Conservation (phyloP, 2,888 invertebrate species). For the Chesias legatella region DNA sequence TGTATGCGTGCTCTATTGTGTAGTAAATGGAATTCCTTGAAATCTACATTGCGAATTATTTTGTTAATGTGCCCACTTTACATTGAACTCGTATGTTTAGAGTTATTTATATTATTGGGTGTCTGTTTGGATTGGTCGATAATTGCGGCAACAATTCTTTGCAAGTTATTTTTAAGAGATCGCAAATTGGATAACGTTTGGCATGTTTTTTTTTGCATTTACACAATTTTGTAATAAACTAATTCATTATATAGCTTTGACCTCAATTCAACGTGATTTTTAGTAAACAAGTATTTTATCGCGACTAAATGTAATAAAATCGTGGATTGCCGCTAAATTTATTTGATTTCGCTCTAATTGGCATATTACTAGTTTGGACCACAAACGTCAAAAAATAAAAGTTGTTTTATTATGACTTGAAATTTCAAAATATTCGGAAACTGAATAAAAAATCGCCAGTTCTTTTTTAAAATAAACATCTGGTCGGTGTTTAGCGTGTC, state of each 20-base stretch:
- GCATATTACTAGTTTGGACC: slow-evolving; percentile 20
- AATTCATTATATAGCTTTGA: slow-evolving; percentile 32
- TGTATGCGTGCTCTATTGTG: slow-evolving; percentile 77
- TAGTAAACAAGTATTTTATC: slow-evolving; percentile 31
- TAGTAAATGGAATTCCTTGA: slow-evolving; percentile 70
- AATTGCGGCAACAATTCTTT: slow-evolving; percentile 17
- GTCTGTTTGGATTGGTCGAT: slow-evolving; percentile 23
- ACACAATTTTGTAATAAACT: slow-evolving; percentile 21
- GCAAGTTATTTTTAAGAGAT: slow-evolving; percentile 24
- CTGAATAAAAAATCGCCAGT: no score
- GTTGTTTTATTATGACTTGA: slow-evolving; percentile 18
- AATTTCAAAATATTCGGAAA: no score
- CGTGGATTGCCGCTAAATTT: slow-evolving; percentile 27
- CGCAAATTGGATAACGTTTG: slow-evolving; percentile 17
- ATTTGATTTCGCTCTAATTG: slow-evolving; percentile 28
- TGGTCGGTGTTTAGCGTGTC: no score
- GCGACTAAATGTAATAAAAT: slow-evolving; percentile 28
- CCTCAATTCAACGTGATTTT: slow-evolving; percentile 30
- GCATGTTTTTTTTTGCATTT: slow-evolving; percentile 17
- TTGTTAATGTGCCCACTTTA: slow-evolving; percentile 44
- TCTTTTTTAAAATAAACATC: no score
- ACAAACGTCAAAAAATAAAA: slow-evolving; percentile 26
- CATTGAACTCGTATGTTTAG: slow-evolving; percentile 31
- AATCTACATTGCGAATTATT: slow-evolving; percentile 52
- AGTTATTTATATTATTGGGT: slow-evolving; percentile 23